A percentile compares a stretch with the other conserved stretches of the same genome.
These are phyloP conservation scores for Etheostoma perlongum DNA, from an alignment of 2,797 vertebrate species.

Conservation along the genomic window DNA sequence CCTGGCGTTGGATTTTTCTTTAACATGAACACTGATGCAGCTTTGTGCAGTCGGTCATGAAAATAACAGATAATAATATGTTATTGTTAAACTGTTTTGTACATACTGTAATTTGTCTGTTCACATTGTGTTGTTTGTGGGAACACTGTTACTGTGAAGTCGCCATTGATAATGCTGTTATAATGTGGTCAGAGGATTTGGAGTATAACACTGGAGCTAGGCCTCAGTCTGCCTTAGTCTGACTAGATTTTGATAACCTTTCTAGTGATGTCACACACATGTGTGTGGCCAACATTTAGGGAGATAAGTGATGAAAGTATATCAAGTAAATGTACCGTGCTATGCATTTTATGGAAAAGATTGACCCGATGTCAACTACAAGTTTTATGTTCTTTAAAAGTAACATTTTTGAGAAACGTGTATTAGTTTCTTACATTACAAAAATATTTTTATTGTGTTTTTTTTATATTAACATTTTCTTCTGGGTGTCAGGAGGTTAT, in stretches of 20 bases:
- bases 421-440: no score
- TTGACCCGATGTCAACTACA: no score
- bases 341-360: no score
- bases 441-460: no score
- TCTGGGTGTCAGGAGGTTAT: no score
- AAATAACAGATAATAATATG: not conserved
- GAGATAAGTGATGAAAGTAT: no score
- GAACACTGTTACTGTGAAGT: conserved; percentile 1
- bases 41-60: not conserved
- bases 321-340: no score
- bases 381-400: no score
- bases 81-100: not conserved
- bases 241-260: not conserved
- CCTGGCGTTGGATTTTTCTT: not conserved
- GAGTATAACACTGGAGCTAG: not conserved
- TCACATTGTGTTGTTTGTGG: not conserved
- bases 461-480: no score
- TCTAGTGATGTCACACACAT: no score
- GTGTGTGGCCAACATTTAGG: no score
- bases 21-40: not conserved
- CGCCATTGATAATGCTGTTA: not conserved
- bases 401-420: no score
- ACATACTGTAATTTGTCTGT: not conserved
- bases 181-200: not conserved
- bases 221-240: not conserved